Percentiles rank a stretch among this genome's conserved stretches.
phyloP scores from a whole-genome alignment of 2,113 vertebrate species.

The Bubo blakistoni region DNA sequence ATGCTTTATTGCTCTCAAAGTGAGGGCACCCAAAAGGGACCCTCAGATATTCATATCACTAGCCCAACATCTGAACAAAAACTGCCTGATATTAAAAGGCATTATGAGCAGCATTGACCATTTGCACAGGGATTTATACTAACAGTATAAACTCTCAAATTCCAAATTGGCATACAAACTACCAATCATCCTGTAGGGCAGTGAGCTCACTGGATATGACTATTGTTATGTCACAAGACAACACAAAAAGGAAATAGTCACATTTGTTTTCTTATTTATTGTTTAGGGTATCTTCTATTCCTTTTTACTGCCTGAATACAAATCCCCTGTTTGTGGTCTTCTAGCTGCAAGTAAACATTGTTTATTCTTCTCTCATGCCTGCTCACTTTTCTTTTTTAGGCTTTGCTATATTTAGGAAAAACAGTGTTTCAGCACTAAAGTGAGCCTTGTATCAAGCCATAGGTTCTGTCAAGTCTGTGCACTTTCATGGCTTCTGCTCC shows the following conservation, averaged over 20 bases:
- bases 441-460: neutral
- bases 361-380: neutral
- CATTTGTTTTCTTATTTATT: neutral
- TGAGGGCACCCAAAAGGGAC: neutral
- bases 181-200: neutral
- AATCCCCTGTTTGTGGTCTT: neutral
- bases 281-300: neutral
- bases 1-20: neutral
- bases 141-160: neutral
- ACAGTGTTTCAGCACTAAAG: neutral
- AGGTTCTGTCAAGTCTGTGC: neutral
- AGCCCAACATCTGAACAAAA: neutral
- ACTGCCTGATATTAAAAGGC: neutral
- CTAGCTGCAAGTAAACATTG: neutral
- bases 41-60: neutral
- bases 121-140: neutral
- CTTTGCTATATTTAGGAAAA: neutral
- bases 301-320: neutral
- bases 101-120: neutral
- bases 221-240: neutral
- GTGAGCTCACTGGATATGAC: neutral
- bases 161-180: neutral
- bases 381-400: neutral
- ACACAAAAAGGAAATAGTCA: neutral
- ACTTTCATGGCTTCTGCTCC: neutral